Conservation (phyloP, 2,113 vertebrate genomes). For the Peromyscus polionotus region DNA sequence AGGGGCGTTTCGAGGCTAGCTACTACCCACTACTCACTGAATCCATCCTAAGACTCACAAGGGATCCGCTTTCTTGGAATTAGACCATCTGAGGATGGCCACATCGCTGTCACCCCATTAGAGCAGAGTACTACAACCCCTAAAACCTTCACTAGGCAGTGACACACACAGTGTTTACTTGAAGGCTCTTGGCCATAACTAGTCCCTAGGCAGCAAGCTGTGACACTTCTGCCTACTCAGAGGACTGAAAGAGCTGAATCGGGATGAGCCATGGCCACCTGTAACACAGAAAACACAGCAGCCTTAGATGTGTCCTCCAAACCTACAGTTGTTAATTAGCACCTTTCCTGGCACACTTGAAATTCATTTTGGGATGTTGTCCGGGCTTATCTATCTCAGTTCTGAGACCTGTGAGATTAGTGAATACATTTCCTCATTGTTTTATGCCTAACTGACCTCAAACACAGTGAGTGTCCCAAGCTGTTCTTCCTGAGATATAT, state of each 20-base stretch:
- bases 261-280: not conserved
- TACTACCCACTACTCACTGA: not conserved
- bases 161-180: not conserved
- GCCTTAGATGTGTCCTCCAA: not conserved
- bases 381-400: not conserved
- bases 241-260: not conserved
- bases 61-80: not conserved
- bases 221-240: not conserved
- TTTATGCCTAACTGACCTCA: not conserved
- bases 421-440: constrained; percentile 1
- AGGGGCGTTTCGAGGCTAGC: not conserved
- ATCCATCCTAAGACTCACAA: not conserved
- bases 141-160: not conserved
- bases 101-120: not conserved
- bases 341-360: not conserved
- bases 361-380: not conserved
- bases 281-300: not conserved
- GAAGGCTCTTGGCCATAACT: not conserved
- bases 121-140: not conserved
- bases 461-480: not conserved
- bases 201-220: not conserved
- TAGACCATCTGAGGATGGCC: not conserved
- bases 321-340: not conserved
- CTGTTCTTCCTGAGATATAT: constrained; percentile 8
- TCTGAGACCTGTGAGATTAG: not conserved